Conservation (phyloP, 1,140 invertebrate genomes). For the Diorhabda sublineata region DNA sequence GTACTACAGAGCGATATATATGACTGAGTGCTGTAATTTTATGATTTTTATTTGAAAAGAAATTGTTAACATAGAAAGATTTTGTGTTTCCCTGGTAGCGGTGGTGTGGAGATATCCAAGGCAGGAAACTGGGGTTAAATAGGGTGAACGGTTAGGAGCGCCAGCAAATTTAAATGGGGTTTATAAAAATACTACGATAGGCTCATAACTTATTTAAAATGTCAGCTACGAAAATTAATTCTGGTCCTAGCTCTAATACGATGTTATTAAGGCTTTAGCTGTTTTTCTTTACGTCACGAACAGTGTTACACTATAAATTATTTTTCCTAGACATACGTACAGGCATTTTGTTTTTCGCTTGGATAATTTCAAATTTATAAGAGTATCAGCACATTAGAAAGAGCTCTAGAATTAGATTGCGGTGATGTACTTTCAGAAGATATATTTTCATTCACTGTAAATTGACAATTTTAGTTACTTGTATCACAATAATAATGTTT, state of each 20-base stretch:
- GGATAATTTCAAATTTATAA: background rate
- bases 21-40: too few relatives aligned
- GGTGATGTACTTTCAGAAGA: too few relatives aligned
- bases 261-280: constrained; percentile 38
- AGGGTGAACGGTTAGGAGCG: constrained; percentile 29
- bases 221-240: constrained; percentile 45
- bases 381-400: background rate
- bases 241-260: constrained; percentile 40
- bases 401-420: too few relatives aligned
- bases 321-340: constrained; percentile 17
- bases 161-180: constrained; percentile 41
- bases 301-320: constrained; percentile 41
- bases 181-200: constrained; percentile 46
- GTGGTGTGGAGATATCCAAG: constrained; percentile 21
- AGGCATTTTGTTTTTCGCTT: background rate
- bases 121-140: constrained; percentile 27
- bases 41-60: too few relatives aligned
- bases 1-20: too few relatives aligned
- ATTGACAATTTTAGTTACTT: too few relatives aligned
- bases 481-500: too few relatives aligned
- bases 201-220: constrained; percentile 46
- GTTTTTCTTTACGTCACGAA: constrained; percentile 40
- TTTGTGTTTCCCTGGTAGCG: constrained; percentile 7
- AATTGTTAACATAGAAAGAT: background rate
- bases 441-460: too few relatives aligned